These are phyloP conservation scores for Aethes cnicana DNA, from an alignment of 2,888 invertebrate genomes.

Conservation along the genomic window DNA sequence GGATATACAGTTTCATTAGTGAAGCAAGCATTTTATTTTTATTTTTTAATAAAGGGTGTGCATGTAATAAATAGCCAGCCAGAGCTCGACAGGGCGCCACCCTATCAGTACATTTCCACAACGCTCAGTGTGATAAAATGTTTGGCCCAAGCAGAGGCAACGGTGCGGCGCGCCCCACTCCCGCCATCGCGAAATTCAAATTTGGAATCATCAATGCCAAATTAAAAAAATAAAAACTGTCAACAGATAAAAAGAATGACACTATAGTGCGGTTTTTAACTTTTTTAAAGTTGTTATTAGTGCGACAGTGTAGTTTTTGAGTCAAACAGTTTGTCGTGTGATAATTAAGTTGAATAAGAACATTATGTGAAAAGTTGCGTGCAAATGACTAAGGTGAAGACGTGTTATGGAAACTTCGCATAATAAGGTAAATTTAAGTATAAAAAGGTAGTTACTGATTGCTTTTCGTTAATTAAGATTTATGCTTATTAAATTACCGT, in stretches of 20 bases:
- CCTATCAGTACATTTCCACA: slow-evolving; percentile 65
- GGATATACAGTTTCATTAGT: no score
- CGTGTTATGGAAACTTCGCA: slow-evolving; percentile 20
- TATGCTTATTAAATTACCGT: no score
- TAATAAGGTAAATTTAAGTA: slow-evolving; percentile 22
- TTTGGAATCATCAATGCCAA: slow-evolving; percentile 44
- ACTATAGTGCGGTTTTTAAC: slow-evolving; percentile 7
- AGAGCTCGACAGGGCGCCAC: slow-evolving; percentile 56
- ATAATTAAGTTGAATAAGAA: slow-evolving; percentile 17
- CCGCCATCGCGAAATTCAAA: slow-evolving; percentile 71
- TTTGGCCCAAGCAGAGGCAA: slow-evolving; percentile 60
- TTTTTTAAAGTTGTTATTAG: slow-evolving; percentile 17
- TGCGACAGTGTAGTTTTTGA: slow-evolving; percentile 15
- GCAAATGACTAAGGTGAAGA: slow-evolving; percentile 21
- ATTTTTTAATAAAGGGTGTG: neutral
- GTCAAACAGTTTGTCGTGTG: slow-evolving; percentile 13
- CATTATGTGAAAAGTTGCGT: slow-evolving; percentile 24
- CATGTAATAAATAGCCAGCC: slow-evolving; percentile 44
- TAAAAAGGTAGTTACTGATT: no score
- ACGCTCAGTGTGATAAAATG: slow-evolving; percentile 75
- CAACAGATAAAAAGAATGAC: slow-evolving; percentile 10
- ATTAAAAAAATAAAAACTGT: slow-evolving; percentile 39
- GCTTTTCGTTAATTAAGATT: no score
- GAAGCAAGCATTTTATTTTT: no score
- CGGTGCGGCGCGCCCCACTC: slow-evolving; percentile 53